phyloP scores from a whole-genome alignment of 2,113 vertebrate genomes.

The Indicator maculatus region DNA sequence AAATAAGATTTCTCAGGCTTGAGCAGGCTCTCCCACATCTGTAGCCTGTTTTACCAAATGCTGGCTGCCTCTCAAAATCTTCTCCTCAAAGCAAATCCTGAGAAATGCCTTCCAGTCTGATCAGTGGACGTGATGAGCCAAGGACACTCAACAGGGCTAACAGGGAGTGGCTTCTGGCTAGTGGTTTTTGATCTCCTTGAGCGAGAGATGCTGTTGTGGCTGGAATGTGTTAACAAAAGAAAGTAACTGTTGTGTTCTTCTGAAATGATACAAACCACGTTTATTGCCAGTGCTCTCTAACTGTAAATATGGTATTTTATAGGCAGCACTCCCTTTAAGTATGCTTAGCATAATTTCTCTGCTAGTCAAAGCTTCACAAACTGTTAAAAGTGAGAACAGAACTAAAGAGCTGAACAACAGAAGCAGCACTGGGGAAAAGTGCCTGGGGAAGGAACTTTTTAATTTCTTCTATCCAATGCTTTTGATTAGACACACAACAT shows the following conservation, averaged over 20 bases:
- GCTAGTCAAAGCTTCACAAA: conserved; percentile 20
- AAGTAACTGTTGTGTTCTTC: neutral
- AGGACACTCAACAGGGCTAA: neutral
- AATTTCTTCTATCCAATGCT: neutral
- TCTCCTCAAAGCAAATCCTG: neutral
- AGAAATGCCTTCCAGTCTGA: neutral
- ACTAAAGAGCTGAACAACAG: conserved; percentile 7
- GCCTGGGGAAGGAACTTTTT: neutral
- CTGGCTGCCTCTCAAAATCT: neutral
- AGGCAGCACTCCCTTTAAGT: neutral
- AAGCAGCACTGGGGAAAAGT: neutral
- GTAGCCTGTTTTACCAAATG: neutral
- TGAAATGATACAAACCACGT: neutral
- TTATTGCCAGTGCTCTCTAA: neutral
- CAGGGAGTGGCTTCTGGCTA: neutral
- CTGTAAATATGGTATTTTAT: neutral
- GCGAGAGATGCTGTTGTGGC: neutral
- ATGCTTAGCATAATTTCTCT: conserved; percentile 21
- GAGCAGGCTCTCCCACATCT: neutral
- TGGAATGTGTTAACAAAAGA: neutral
- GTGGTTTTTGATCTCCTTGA: neutral
- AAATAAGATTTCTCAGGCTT: neutral
- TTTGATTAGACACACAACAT: neutral
- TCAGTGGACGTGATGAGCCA: neutral
- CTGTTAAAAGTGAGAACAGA: conserved; percentile 31